These are phyloP conservation scores for Falco columbarius DNA, from an alignment of 2,797 vertebrate genomes.

Conservation along the genomic window DNA sequence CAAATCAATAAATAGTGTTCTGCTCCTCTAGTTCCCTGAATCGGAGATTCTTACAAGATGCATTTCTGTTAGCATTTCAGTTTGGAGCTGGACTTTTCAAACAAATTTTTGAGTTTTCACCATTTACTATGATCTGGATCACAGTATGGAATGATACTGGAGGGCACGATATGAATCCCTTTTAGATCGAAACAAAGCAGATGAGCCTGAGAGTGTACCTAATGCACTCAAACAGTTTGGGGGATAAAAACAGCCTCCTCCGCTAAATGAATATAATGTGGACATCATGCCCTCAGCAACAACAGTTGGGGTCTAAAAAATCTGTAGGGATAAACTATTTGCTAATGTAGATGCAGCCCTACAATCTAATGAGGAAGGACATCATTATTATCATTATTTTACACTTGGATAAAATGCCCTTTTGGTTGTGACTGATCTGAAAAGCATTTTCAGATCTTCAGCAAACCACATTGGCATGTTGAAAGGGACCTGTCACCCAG, in stretches of 20 bases:
- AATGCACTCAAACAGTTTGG: not conserved
- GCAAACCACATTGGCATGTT: not conserved
- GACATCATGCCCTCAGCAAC: not conserved
- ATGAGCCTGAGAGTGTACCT: not conserved
- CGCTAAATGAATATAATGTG: not conserved
- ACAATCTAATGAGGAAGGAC: not conserved
- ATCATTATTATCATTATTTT: constrained; percentile 28
- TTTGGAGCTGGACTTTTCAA: not conserved
- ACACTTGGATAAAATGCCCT: not conserved
- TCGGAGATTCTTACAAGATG: not conserved
- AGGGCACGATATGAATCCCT: not conserved
- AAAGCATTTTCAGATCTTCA: constrained; percentile 31
- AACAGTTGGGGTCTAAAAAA: not conserved
- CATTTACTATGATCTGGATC: not conserved
- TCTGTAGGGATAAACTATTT: not conserved
- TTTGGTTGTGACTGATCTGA: constrained; percentile 1
- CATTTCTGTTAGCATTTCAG: not conserved
- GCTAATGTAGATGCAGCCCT: not conserved
- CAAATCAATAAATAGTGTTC: not conserved
- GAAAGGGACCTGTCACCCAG: constrained; percentile 20
- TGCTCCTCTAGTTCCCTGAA: not conserved
- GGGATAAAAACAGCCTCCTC: not conserved
- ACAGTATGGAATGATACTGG: not conserved
- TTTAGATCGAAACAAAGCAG: not conserved
- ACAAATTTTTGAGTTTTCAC: not conserved